phyloP scores from a whole-genome alignment of 2,888 invertebrate species.

The Drosophila pseudotalamancana region DNA sequence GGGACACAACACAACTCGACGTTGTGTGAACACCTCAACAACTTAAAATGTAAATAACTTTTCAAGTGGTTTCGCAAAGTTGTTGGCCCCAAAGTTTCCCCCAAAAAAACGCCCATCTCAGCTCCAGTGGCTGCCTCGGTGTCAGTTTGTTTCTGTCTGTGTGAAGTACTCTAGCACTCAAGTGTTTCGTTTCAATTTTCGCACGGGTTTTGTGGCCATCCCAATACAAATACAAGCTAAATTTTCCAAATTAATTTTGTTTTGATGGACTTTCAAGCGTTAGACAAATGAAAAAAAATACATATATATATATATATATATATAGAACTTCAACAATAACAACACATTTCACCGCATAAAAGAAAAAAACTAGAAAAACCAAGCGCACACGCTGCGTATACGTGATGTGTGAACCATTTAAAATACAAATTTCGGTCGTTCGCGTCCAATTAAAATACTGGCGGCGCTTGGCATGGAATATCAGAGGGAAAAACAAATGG shows the following conservation, averaged over 20 bases:
- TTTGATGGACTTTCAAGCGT: slow-evolving; percentile 74
- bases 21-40: slow-evolving; percentile 79
- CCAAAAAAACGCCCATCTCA: slow-evolving; percentile 6
- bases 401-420: slow-evolving; percentile 49
- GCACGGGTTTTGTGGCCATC: slow-evolving; percentile 58
- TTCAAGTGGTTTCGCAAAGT: slow-evolving; percentile 78
- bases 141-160: slow-evolving; percentile 43
- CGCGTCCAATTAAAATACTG: slow-evolving; percentile 67
- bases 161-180: slow-evolving; percentile 69
- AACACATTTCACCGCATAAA: neutral
- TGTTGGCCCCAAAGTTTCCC: slow-evolving; percentile 67
- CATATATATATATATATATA: neutral
- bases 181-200: slow-evolving; percentile 78
- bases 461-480: slow-evolving; percentile 12
- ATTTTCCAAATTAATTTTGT: slow-evolving; percentile 75
- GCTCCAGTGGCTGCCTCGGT: slow-evolving; percentile 40
- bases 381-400: slow-evolving; percentile 42
- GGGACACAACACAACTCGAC: slow-evolving; percentile 77
- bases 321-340: neutral
- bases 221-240: slow-evolving; percentile 69
- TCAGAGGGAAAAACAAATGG: slow-evolving; percentile 3
- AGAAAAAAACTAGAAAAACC: slow-evolving; percentile 22
- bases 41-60: slow-evolving; percentile 79
- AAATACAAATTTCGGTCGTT: slow-evolving; percentile 28
- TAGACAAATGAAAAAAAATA: slow-evolving; percentile 15